Evolutionary conservation across 1,140 invertebrate genomes (phyloP).

Genomic region (Tetraneura akinire): DNA sequence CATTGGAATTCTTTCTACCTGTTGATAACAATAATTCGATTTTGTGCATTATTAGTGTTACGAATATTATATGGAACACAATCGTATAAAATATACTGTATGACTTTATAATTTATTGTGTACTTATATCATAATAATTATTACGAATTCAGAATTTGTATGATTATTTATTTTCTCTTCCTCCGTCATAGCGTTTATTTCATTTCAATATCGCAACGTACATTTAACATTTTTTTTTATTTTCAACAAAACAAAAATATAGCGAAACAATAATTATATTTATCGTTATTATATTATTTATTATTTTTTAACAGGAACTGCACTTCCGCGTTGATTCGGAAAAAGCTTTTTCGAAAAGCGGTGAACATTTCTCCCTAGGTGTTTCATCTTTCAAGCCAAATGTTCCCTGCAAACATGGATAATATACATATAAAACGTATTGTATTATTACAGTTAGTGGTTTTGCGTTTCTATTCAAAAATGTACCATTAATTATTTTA

Average conservation of each 20-base stretch:
- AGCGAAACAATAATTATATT: neutral
- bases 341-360: constrained; percentile 44
- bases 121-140: neutral
- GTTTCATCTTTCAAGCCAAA: constrained; percentile 30
- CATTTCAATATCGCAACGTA: neutral
- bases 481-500: too few species aligned
- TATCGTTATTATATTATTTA: too few species aligned
- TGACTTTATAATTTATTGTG: neutral
- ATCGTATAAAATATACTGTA: neutral
- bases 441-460: too few species aligned
- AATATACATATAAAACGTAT: neutral
- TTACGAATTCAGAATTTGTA: too few species aligned
- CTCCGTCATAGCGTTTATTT: neutral
- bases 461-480: too few species aligned
- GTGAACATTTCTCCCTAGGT: constrained; percentile 33
- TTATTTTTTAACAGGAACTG: constrained; percentile 35
- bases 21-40: neutral
- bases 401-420: neutral
- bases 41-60: neutral
- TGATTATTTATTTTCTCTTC: neutral
- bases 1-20: neutral
- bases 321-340: constrained; percentile 35
- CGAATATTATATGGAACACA: too few species aligned
- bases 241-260: neutral
- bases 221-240: neutral